These are phyloP conservation scores for Phenganax subtilis DNA, from an alignment of 92 coral and sea anemone species.

Conservation along the genomic window DNA sequence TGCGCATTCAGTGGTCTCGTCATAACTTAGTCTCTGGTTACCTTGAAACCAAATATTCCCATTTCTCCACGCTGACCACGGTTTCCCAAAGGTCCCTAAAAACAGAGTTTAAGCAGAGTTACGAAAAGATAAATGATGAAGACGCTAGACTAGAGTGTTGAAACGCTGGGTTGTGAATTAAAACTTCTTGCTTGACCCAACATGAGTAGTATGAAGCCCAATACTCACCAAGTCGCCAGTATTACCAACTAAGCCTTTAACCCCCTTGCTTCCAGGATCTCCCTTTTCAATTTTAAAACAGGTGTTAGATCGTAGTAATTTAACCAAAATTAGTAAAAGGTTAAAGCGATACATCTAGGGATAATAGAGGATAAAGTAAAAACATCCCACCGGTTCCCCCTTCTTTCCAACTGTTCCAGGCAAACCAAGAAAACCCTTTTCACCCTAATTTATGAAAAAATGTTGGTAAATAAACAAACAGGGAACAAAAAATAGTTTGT, in stretches of 20 bases:
- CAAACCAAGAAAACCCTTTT: conserved; percentile 20
- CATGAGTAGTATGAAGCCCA: not conserved
- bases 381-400: conserved; percentile 22
- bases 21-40: not conserved
- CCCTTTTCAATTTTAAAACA: conserved; percentile 46
- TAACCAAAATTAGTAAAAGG: too few relatives aligned
- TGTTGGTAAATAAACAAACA: too few relatives aligned
- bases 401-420: conserved; percentile 30
- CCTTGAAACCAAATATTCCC: conserved; percentile 26
- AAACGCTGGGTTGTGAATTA: too few relatives aligned
- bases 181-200: too few relatives aligned
- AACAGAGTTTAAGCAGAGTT: not conserved
- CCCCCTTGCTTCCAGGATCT: conserved; percentile 55
- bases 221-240: conserved; percentile 79
- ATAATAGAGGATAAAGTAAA: not conserved
- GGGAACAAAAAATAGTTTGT: too few relatives aligned
- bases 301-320: not conserved
- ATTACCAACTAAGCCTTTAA: conserved; percentile 67
- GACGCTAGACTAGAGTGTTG: too few relatives aligned
- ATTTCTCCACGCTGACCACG: conserved; percentile 27
- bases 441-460: conserved; percentile 17
- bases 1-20: too few relatives aligned
- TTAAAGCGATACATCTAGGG: not conserved
- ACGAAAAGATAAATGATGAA: too few relatives aligned
- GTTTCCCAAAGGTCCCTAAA: conserved; percentile 13